Base-by-base conservation (phyloP, 53 echinoderm and acorn worm genomes). In the Temnopleurus reevesii region DNA sequence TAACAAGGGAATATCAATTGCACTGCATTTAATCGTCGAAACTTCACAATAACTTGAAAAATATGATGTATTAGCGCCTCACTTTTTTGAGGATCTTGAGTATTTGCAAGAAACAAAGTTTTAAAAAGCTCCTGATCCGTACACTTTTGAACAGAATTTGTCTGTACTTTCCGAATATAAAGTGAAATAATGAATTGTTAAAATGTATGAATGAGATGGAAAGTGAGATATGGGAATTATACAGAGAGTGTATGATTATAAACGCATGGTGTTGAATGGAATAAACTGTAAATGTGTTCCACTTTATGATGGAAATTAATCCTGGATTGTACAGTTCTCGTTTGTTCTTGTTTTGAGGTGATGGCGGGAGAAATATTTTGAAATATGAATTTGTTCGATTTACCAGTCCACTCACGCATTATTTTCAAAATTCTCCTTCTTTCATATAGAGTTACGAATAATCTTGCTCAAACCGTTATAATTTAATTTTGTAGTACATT, bases 201-300 rank as follows among this genome's bases (percentile, higher is more conserved):
- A 56, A 19, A 83, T 36, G 54, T 46, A 44, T 43, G 44, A 56
- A 83, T 55, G 36, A 28, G 53, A 83, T 57, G n/a, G 85, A 57
- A 43, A 44, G 17, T 23, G 60, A 43, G 29, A 57, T 5, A n/a
- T 27, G 27, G 15, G 33, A 87, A 87, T 18, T 66, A 86, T 60
- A 86, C 57, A 61, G 30, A 46, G 71, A 71, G 41, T 71, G 61
- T 85, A 87, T 6, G 66, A 34, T 29, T 66, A 51, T 44, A 85
- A 65, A 87, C 34, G 88, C 88, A 87, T 87, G 88, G 88, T 87
- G 88, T 87, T 87, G 66, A 87, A 34, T 58, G n/a, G 45, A 86
- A 87, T 87, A 87, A 87, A 87, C 35, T 87, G 88, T 87, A 87
- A 87, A 87, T 87, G 88, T 87, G 88, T 87, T 87, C 88, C 46